Conservation (phyloP, 2,797 vertebrate genomes). For the Falco berigora region DNA sequence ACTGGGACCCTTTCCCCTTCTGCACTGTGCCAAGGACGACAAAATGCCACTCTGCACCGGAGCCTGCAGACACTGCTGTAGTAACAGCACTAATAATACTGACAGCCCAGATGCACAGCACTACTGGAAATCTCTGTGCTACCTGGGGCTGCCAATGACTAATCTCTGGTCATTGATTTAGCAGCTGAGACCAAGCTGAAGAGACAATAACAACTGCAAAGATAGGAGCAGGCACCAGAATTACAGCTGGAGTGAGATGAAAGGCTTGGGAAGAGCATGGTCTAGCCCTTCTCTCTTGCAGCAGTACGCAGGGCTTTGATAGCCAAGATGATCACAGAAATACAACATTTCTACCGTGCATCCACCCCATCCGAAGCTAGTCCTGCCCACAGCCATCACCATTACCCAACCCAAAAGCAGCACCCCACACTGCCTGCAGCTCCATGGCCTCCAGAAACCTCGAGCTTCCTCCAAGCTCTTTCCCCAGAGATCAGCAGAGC, state of each 20-base stretch:
- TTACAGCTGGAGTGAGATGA: background rate
- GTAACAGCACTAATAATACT: background rate
- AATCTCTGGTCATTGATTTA: background rate
- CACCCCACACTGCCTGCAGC: accelerated
- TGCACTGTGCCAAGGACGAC: background rate
- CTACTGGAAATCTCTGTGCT: background rate
- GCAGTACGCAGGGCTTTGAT: background rate
- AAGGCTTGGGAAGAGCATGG: background rate
- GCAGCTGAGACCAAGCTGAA: background rate
- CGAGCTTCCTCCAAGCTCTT: background rate
- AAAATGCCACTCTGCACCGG: background rate
- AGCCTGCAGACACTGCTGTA: background rate
- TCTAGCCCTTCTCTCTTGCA: background rate
- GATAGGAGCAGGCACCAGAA: background rate
- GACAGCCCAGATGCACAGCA: background rate
- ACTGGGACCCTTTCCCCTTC: background rate
- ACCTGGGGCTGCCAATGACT: conserved; percentile 8
- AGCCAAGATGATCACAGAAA: background rate
- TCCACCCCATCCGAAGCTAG: background rate
- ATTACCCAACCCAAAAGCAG: background rate
- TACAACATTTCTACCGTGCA: background rate
- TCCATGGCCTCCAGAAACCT: background rate
- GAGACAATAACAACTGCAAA: background rate
- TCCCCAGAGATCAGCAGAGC: background rate
- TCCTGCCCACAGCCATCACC: background rate